Conservation (phyloP, 1,140 invertebrate genomes). For the Pteromalus puparum region DNA sequence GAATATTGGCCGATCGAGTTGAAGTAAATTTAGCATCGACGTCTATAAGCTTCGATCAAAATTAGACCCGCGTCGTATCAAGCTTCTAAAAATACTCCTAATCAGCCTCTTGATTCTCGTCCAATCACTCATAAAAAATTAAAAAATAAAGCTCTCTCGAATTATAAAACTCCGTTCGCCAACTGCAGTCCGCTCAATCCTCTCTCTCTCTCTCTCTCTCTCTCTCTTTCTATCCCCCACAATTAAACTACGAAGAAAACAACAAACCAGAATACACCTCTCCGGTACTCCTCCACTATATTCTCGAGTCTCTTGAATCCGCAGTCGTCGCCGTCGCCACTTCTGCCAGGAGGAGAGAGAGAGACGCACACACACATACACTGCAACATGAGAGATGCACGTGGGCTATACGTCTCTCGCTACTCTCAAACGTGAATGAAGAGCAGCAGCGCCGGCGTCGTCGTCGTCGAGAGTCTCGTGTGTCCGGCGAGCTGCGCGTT, state of each 20-base stretch:
- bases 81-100: no score
- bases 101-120: no score
- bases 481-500: conserved; percentile 25
- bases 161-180: no score
- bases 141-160: no score
- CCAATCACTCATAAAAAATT: no score
- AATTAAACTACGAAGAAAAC: background rate
- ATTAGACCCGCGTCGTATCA: no score
- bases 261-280: conserved; percentile 15
- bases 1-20: no score
- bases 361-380: conserved; percentile 48
- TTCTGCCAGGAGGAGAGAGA: background rate
- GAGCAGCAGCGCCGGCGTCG: conserved; percentile 47
- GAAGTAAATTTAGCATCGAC: no score
- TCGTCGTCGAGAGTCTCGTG: conserved; percentile 35
- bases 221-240: background rate
- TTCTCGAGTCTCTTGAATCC: background rate
- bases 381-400: conserved; percentile 22
- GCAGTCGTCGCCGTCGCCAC: conserved; percentile 52
- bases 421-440: conserved; percentile 39
- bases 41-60: no score
- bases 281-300: background rate
- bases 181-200: background rate
- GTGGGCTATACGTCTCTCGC: conserved; percentile 16
- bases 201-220: background rate